phyloP scores from a whole-genome alignment of 2,797 vertebrate species.

The Pyrocephalus nanus region DNA sequence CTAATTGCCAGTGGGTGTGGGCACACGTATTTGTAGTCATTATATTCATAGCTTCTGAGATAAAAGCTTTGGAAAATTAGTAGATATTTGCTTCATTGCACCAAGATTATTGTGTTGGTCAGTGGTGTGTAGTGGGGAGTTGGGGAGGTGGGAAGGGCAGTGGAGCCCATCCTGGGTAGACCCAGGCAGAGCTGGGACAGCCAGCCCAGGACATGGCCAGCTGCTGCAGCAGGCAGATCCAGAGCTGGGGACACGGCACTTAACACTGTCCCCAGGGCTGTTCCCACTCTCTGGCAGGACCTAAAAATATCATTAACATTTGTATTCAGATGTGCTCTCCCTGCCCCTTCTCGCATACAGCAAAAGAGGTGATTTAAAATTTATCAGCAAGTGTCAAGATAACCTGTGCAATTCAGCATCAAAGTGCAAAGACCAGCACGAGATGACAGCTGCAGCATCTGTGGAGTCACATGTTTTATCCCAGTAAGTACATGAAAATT shows the following conservation, averaged over 20 bases:
- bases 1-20: conserved; percentile 27
- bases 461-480: conserved; percentile 48
- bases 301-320: conserved; percentile 10
- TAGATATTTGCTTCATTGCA: conserved; percentile 42
- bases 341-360: not conserved
- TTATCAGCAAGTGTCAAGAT: conserved; percentile 66
- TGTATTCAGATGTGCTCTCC: conserved; percentile 44
- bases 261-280: not conserved
- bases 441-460: conserved; percentile 49
- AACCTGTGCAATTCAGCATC: conserved; percentile 60
- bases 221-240: not conserved
- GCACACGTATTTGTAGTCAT: conserved; percentile 64
- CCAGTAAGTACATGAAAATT: conserved; percentile 70
- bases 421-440: conserved; percentile 22
- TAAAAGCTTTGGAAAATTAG: conserved; percentile 64
- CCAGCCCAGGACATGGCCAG: not conserved
- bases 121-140: not conserved
- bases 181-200: not conserved
- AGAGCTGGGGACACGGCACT: not conserved
- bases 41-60: conserved; percentile 51
- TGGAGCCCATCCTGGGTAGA: not conserved
- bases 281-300: not conserved
- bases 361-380: conserved; percentile 59
- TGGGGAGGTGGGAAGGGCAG: not conserved
- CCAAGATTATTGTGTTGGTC: not conserved